Conservation (phyloP, 92 coral and sea anemone genomes). For the Blastomussa wellsi region DNA sequence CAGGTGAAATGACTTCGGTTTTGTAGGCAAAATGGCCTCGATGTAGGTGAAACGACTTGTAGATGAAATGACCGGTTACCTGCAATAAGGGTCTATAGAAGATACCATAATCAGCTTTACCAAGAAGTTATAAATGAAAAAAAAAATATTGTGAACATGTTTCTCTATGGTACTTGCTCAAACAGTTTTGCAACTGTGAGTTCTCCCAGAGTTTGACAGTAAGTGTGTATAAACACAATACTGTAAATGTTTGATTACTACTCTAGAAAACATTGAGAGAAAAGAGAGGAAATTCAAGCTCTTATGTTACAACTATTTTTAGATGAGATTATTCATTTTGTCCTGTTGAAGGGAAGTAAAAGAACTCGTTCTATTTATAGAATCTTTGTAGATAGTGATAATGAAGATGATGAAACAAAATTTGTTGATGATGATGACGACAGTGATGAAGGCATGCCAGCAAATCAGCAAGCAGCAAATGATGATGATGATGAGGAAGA, state of each 20-base stretch:
- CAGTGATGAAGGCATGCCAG: constrained; percentile 54
- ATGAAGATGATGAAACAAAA: constrained; percentile 71
- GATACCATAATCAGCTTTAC: not conserved
- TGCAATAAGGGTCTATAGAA: not conserved
- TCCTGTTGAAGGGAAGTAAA: not conserved
- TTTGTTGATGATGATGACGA: constrained; percentile 66
- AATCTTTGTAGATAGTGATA: constrained; percentile 82
- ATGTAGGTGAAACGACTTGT: too few species aligned
- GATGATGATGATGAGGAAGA: constrained; percentile 88
- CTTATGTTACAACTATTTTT: too few species aligned
- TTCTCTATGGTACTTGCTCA: not conserved
- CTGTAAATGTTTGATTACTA: too few species aligned
- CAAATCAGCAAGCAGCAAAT: constrained; percentile 27
- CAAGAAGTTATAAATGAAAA: not conserved
- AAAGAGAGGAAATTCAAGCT: not conserved
- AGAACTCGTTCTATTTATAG: not conserved
- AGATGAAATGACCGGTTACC: too few species aligned
- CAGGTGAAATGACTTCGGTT: too few species aligned
- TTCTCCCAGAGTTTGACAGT: not conserved
- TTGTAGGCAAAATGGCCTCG: too few species aligned
- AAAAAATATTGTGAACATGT: not conserved
- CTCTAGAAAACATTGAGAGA: not conserved
- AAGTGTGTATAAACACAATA: too few species aligned
- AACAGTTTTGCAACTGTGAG: not conserved
- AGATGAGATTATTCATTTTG: not conserved